A percentile compares a stretch with the other conserved stretches of the same genome.
These are phyloP conservation scores for Whitmania pigra DNA, from an alignment of 1,140 invertebrate species.

Conservation along the genomic window DNA sequence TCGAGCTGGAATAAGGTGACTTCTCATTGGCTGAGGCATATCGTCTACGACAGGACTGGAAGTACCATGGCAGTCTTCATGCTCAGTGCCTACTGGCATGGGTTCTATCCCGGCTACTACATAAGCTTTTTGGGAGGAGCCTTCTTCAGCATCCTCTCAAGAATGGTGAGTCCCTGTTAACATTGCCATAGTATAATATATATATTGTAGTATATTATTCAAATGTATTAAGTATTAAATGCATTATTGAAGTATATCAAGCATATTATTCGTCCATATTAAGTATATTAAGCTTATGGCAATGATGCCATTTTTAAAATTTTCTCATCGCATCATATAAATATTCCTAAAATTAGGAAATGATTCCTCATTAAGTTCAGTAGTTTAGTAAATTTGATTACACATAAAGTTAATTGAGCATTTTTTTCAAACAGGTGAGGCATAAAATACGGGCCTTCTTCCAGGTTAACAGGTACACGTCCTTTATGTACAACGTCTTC, in stretches of 20 bases:
- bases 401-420: neutral
- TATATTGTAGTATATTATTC: too few relatives aligned
- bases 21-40: slow-evolving; percentile 33
- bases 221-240: too few relatives aligned
- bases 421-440: slow-evolving; percentile 48
- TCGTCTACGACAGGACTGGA: slow-evolving; percentile 35
- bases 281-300: too few relatives aligned
- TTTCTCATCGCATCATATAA: too few relatives aligned
- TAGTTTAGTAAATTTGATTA: neutral
- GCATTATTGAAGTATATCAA: too few relatives aligned
- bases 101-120: slow-evolving; percentile 91
- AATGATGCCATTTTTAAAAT: too few relatives aligned
- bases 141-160: slow-evolving; percentile 67
- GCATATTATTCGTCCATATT: too few relatives aligned
- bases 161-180: slow-evolving; percentile 50
- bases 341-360: neutral
- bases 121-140: slow-evolving; percentile 78
- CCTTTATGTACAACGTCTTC: slow-evolving; percentile 31
- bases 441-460: slow-evolving; percentile 63
- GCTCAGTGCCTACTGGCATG: slow-evolving; percentile 47
- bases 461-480: slow-evolving; percentile 43
- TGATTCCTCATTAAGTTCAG: neutral
- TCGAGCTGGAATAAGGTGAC: slow-evolving; percentile 38
- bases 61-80: slow-evolving; percentile 58
- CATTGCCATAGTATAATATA: neutral